These are phyloP conservation scores for Liasis olivaceus DNA, from an alignment of 2,797 vertebrate species.

Conservation along the genomic window DNA sequence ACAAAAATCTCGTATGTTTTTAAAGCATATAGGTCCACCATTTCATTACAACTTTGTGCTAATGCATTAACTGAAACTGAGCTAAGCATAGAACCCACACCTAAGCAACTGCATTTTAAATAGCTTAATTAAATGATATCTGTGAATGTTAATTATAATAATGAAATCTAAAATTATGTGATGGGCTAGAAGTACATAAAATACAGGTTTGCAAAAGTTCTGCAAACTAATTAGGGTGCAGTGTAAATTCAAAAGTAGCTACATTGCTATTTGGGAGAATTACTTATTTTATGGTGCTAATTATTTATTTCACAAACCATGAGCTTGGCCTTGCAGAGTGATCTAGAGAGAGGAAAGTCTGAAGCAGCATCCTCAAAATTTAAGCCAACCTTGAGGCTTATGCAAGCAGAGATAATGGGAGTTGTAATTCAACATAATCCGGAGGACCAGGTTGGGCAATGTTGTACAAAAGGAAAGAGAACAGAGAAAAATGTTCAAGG, in stretches of 20 bases:
- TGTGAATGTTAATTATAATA: slow-evolving; percentile 72
- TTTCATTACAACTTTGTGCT: slow-evolving; percentile 46
- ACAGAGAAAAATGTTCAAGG: not conserved
- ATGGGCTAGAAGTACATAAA: slow-evolving; percentile 51
- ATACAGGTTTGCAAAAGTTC: slow-evolving; percentile 66
- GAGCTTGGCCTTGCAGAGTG: slow-evolving; percentile 44
- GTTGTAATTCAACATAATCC: not conserved
- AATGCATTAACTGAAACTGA: slow-evolving; percentile 50
- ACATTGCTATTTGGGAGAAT: slow-evolving; percentile 62
- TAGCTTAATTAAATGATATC: slow-evolving; percentile 67
- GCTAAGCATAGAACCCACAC: slow-evolving; percentile 53
- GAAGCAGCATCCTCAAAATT: not conserved
- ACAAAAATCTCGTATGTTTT: not conserved
- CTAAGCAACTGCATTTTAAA: slow-evolving; percentile 61
- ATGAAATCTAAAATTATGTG: slow-evolving; percentile 65
- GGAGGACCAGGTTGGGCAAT: not conserved
- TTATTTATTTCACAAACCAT: slow-evolving; percentile 28
- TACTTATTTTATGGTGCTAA: slow-evolving; percentile 40
- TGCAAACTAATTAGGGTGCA: slow-evolving; percentile 65
- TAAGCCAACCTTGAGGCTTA: not conserved
- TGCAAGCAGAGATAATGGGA: not conserved
- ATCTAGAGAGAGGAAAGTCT: not conserved
- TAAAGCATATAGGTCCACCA: not conserved
- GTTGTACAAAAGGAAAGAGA: not conserved
- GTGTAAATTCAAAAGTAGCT: slow-evolving; percentile 58